Conservation (phyloP, 2,113 vertebrate species). For the Clarias batrachus region DNA sequence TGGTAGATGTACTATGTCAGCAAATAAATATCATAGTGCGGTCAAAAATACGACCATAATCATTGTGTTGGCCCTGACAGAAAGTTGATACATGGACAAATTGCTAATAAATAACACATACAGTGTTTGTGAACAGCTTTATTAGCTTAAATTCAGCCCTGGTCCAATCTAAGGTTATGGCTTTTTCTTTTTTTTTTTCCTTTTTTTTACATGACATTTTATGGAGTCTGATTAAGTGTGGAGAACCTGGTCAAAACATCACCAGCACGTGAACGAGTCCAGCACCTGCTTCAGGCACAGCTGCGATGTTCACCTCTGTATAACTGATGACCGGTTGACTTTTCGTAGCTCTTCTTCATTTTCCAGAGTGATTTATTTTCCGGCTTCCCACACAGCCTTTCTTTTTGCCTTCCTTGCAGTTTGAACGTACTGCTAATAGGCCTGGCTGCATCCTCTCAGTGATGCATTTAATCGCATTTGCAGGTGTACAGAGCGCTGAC, state of each 20-base stretch:
- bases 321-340: background rate
- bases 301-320: background rate
- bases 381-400: background rate
- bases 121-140: too few species aligned
- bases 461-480: constrained; percentile 4
- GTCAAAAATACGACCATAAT: too few species aligned
- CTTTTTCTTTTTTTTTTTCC: too few species aligned
- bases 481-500: constrained; percentile 26
- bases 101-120: too few species aligned
- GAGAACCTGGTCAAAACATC: background rate
- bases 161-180: too few species aligned
- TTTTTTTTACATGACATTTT: too few species aligned
- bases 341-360: background rate
- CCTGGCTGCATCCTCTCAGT: background rate
- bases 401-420: constrained; percentile 24
- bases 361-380: background rate
- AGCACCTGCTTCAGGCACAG: background rate
- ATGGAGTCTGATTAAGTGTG: too few species aligned
- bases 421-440: background rate
- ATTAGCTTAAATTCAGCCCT: too few species aligned
- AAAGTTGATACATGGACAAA: too few species aligned
- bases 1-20: too few species aligned
- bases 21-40: too few species aligned
- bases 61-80: too few species aligned
- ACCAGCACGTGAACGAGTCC: background rate